phyloP scores from a whole-genome alignment of 2,888 invertebrate genomes.

The Metallyticus violacea region DNA sequence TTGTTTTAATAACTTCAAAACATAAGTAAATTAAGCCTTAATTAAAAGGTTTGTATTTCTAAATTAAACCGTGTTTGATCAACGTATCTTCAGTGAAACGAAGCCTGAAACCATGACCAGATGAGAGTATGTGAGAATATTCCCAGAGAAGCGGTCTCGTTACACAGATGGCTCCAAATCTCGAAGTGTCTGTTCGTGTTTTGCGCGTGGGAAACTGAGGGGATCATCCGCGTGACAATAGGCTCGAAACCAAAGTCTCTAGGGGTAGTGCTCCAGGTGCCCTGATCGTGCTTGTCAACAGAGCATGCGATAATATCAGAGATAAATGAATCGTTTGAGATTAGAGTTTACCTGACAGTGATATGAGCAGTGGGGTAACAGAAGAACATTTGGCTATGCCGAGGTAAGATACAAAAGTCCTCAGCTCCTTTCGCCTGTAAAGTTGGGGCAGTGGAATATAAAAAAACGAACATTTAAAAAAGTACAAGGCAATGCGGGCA shows the following conservation, averaged over 20 bases:
- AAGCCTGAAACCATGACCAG: neutral
- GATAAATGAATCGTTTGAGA: neutral
- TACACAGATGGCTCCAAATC: neutral
- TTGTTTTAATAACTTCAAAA: too few relatives aligned
- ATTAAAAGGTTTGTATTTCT: too few relatives aligned
- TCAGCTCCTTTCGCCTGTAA: too few relatives aligned
- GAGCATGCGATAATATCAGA: too few relatives aligned
- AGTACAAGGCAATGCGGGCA: neutral
- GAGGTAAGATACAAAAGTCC: too few relatives aligned
- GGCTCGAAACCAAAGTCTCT: neutral
- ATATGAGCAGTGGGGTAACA: neutral
- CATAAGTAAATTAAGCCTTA: too few relatives aligned
- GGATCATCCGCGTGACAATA: neutral
- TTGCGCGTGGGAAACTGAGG: neutral
- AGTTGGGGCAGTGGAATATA: too few relatives aligned
- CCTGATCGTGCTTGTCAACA: neutral
- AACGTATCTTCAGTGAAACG: too few relatives aligned
- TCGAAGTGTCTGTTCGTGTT: neutral
- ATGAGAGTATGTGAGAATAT: neutral
- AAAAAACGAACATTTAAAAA: too few relatives aligned
- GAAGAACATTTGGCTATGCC: too few relatives aligned
- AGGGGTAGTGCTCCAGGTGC: neutral
- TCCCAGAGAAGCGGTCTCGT: too few relatives aligned
- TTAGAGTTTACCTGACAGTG: neutral
- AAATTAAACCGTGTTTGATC: too few relatives aligned